phyloP scores from a whole-genome alignment of 53 echinoderm and acorn worm genomes.

The Crossaster papposus region DNA sequence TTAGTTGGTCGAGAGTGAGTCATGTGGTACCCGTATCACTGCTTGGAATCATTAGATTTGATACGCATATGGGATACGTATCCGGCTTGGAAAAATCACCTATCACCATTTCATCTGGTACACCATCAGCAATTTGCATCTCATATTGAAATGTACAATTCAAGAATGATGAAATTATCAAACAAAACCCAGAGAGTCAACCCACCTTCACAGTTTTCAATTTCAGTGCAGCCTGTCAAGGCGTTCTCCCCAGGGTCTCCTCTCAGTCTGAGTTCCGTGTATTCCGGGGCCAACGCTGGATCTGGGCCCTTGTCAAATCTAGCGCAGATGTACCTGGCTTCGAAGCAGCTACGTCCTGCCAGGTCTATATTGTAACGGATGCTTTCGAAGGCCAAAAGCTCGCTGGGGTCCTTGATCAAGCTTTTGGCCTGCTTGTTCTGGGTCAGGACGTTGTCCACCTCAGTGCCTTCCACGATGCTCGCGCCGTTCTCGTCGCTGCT shows the following conservation, averaged over 20 bases:
- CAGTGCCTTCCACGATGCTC: slow-evolving; percentile 54
- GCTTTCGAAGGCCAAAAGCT: slow-evolving; percentile 63
- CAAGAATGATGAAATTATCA: neutral
- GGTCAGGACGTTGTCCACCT: slow-evolving; percentile 65
- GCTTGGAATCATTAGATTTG: too few relatives aligned
- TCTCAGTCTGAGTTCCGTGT: neutral
- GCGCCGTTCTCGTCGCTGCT: slow-evolving; percentile 67
- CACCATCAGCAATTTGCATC: too few relatives aligned
- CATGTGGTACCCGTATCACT: too few relatives aligned
- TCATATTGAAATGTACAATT: too few relatives aligned
- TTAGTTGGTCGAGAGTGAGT: too few relatives aligned
- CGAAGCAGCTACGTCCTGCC: slow-evolving; percentile 64
- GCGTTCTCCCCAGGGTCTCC: slow-evolving; percentile 72
- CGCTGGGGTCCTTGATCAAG: slow-evolving; percentile 54
- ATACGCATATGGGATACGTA: too few relatives aligned
- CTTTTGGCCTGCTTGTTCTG: slow-evolving; percentile 23
- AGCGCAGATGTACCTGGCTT: slow-evolving; percentile 82
- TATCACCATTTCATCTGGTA: too few relatives aligned
- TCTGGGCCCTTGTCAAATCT: slow-evolving; percentile 62
- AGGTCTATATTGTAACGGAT: slow-evolving; percentile 72
- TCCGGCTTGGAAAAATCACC: too few relatives aligned
- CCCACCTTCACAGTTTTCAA: slow-evolving; percentile 75
- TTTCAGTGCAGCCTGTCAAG: slow-evolving; percentile 73
- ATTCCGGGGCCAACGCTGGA: slow-evolving; percentile 62
- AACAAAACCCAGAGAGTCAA: neutral